Percentiles rank a stretch among this genome's conserved stretches.
These are phyloP conservation scores for Cremastinae sp. DNA, from an alignment of 2,888 invertebrate genomes.

Conservation along the genomic window DNA sequence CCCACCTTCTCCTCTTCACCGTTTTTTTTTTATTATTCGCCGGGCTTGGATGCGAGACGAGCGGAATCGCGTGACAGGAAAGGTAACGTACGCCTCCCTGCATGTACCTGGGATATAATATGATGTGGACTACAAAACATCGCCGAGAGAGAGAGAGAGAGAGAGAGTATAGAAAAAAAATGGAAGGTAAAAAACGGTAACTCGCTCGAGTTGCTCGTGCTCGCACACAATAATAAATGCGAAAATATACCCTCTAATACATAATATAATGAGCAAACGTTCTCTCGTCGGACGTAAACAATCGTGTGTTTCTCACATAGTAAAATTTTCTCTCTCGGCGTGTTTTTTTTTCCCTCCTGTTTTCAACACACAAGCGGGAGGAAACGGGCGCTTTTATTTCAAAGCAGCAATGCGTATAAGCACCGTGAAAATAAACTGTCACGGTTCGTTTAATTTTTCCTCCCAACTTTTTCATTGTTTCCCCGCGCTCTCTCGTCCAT, in stretches of 20 bases:
- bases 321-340: background rate
- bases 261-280: constrained; percentile 45
- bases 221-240: constrained; percentile 46
- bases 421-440: constrained; percentile 47
- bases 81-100: constrained; percentile 67
- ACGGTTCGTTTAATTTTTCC: constrained; percentile 46
- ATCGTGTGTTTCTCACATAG: constrained; percentile 18
- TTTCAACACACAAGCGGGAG: constrained; percentile 30
- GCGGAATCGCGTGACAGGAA: constrained; percentile 75
- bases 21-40: constrained; percentile 52
- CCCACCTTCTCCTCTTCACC: no score
- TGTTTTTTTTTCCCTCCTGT: background rate
- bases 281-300: constrained; percentile 6
- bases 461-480: constrained; percentile 6
- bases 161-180: constrained; percentile 11
- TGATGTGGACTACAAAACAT: constrained; percentile 68
- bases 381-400: constrained; percentile 51
- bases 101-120: constrained; percentile 67
- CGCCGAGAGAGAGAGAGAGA: constrained; percentile 29
- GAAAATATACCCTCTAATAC: constrained; percentile 39
- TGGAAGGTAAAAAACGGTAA: constrained; percentile 20
- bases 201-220: constrained; percentile 54
- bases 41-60: constrained; percentile 44
- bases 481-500: no score
- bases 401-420: constrained; percentile 28